Percentiles rank a stretch among this genome's conserved stretches.
Conservation (phyloP, 1,140 invertebrate species). For the Leptinotarsa lineolata region DNA sequence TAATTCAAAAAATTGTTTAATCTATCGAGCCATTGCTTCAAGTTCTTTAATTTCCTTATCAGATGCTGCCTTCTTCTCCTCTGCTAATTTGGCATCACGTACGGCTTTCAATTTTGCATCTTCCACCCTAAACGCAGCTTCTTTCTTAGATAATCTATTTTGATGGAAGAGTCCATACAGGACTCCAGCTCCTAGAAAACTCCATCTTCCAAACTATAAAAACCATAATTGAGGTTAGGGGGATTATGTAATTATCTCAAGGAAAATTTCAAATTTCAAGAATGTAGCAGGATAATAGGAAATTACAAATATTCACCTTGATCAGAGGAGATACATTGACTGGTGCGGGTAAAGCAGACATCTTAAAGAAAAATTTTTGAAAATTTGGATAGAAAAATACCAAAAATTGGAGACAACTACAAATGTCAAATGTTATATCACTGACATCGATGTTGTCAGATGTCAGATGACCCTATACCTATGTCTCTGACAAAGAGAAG, state of each 20-base stretch:
- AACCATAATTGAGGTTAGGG: constrained; percentile 25
- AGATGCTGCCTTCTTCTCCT: constrained; percentile 64
- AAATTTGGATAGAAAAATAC: neutral
- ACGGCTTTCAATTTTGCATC: constrained; percentile 68
- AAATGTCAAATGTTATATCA: too few relatives aligned
- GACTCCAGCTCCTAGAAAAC: constrained; percentile 68
- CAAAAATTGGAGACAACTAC: neutral
- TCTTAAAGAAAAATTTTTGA: neutral
- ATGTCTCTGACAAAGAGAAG: too few relatives aligned
- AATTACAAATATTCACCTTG: constrained; percentile 61
- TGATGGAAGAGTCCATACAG: constrained; percentile 74
- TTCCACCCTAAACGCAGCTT: constrained; percentile 65
- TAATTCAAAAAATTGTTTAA: neutral
- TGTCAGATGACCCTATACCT: too few relatives aligned
- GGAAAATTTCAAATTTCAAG: neutral
- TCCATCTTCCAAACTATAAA: constrained; percentile 73
- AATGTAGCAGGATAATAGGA: neutral
- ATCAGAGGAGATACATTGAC: constrained; percentile 74
- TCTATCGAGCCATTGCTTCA: constrained; percentile 47
- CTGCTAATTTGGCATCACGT: constrained; percentile 70
- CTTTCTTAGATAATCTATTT: constrained; percentile 68
- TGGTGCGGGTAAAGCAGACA: constrained; percentile 59
- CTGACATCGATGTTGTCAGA: too few relatives aligned
- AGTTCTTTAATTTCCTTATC: constrained; percentile 57
- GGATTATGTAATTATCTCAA: constrained; percentile 24